Evolutionary conservation across 2,888 invertebrate species (phyloP), one percentile per base, ranked within the genome.

Genomic region (Drosophila subsilvestris): DNA sequence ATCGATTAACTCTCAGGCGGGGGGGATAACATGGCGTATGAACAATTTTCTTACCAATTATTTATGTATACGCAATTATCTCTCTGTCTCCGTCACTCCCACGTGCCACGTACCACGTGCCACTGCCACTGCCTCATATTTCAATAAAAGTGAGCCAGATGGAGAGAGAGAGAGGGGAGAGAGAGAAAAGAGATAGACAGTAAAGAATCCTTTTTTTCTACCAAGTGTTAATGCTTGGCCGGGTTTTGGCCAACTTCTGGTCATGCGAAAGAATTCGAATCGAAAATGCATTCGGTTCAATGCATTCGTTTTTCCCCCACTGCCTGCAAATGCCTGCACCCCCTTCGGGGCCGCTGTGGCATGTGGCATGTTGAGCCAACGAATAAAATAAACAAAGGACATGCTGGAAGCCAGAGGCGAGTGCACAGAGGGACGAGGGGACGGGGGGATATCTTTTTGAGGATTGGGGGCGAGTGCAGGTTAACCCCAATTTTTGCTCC

Each of bases 401-500:
- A 32, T 17, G 48, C 29, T 37, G 27, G 47, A 54, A 22, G 22
- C 43, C 69, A 71, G 27, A 8, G 22, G 14, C 29, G 51, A 43
- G 12, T 25, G 25, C 25, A 25, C 25, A 4, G 69, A n/a, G 44
- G 29, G 10, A 17, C 0, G 69, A n/a, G 44, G 29, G 10, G 20
- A 14, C 14, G 5, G 32, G 12, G 12, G 18, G 54, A n/a, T 47
- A 32, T 14, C 37, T 37, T n/a, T 37, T 37, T 7, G 14, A 54
- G 22, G 17, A 45, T 42, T 20, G 42, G 29, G 74, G 37, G 47
- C 45, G 63, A 63, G 48, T 57, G 69, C 79, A 74, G 70, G 71
- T 76, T 87, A 82, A 85, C 77, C 87, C 75, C 82, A 87, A 79
- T 82, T 87, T 76, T 76, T 74, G 61, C 68, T 62, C 72, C 55